A percentile compares a stretch with the other conserved stretches of the same genome.
Evolutionary conservation across 2,888 invertebrate genomes (phyloP).

Genomic region (Nemotelus nigrinus): DNA sequence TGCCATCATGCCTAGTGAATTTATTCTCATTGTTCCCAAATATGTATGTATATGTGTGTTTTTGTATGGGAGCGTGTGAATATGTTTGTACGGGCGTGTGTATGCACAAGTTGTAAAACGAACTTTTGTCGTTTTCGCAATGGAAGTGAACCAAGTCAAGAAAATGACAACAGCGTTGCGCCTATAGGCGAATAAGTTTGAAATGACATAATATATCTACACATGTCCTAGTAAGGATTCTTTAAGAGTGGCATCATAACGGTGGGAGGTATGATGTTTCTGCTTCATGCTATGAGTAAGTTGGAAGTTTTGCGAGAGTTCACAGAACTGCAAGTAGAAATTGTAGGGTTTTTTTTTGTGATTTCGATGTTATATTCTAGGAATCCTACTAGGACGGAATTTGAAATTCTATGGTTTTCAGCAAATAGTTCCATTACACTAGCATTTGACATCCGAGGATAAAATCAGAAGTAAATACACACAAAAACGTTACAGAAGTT

Average conservation of each 20-base stretch:
- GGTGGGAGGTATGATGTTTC: background rate
- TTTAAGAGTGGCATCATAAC: background rate
- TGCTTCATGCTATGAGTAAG: background rate
- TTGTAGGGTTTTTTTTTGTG: too few relatives aligned
- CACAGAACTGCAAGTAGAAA: too few relatives aligned
- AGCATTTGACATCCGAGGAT: too few relatives aligned
- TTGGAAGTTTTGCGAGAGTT: background rate
- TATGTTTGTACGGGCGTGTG: too few relatives aligned
- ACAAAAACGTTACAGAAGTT: too few relatives aligned
- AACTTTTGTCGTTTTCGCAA: conserved; percentile 21
- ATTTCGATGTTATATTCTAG: too few relatives aligned
- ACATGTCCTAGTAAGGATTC: conserved; percentile 15
- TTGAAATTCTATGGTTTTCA: too few relatives aligned
- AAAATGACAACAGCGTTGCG: conserved; percentile 10
- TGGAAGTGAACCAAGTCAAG: background rate
- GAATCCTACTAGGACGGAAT: too few relatives aligned
- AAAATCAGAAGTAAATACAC: too few relatives aligned
- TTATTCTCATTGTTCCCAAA: conserved; percentile 3
- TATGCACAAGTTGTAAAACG: background rate
- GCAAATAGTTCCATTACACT: too few relatives aligned
- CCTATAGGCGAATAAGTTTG: background rate
- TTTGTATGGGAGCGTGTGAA: too few relatives aligned
- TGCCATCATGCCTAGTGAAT: conserved; percentile 1
- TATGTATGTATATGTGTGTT: too few relatives aligned
- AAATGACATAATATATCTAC: conserved; percentile 23